Conservation (phyloP, 2,797 vertebrate species). For the Garrulus glandarius region DNA sequence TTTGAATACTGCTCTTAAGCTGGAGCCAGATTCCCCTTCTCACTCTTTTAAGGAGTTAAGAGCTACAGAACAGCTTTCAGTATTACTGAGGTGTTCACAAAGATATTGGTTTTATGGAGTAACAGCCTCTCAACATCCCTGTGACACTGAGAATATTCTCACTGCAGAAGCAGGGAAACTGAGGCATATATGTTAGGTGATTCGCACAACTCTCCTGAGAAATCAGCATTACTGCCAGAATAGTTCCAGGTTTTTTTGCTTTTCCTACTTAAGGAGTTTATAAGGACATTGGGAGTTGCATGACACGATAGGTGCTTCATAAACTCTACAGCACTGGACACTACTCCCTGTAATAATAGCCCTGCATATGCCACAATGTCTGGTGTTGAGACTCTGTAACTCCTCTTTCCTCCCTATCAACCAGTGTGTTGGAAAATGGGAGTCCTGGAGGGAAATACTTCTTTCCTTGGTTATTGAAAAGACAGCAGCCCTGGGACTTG, state of each 20-base stretch:
- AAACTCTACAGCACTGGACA: background rate
- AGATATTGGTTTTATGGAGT: background rate
- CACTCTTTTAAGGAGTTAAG: background rate
- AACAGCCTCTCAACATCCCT: background rate
- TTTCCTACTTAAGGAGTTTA: background rate
- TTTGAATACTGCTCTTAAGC: background rate
- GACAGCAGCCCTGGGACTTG: background rate
- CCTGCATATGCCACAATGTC: background rate
- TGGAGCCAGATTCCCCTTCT: background rate
- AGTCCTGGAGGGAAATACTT: background rate
- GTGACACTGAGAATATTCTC: background rate
- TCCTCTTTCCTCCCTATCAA: background rate
- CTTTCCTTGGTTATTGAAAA: background rate
- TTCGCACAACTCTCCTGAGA: background rate
- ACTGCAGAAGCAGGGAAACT: background rate
- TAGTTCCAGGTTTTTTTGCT: background rate
- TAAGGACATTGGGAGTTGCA: background rate
- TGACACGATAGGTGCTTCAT: background rate
- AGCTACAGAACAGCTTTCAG: background rate
- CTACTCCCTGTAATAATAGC: background rate
- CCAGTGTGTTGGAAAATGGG: background rate
- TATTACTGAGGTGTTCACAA: background rate
- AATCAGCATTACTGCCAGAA: background rate
- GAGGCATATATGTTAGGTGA: background rate
- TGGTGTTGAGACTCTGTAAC: background rate